phyloP scores from a whole-genome alignment of 2,797 vertebrate species.

The Balearica regulorum region DNA sequence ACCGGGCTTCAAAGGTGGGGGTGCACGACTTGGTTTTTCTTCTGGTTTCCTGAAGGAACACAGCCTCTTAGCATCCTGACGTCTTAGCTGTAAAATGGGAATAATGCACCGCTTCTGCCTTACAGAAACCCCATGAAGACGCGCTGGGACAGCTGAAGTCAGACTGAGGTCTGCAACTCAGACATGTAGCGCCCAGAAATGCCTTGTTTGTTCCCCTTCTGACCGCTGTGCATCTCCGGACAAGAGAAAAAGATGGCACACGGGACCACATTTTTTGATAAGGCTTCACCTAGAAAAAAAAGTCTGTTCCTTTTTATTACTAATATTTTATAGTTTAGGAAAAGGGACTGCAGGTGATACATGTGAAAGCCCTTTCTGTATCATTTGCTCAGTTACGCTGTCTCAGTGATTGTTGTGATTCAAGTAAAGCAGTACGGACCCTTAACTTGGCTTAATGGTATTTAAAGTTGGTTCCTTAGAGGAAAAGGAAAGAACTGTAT shows the following conservation, averaged over 20 bases:
- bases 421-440: neutral
- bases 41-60: neutral
- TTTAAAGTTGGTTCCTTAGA: neutral
- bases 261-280: neutral
- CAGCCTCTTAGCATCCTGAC: neutral
- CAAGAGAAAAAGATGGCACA: neutral
- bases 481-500: neutral
- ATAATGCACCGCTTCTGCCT: neutral
- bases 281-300: neutral
- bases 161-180: neutral
- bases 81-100: neutral
- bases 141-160: neutral
- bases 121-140: neutral
- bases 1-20: neutral
- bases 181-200: neutral
- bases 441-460: neutral
- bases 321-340: neutral
- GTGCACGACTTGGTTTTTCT: neutral
- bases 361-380: neutral
- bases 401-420: neutral
- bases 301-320: neutral
- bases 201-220: neutral
- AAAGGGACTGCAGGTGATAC: neutral
- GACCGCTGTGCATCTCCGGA: neutral
- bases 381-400: neutral